phyloP scores from a whole-genome alignment of 2,888 invertebrate species.

The Vannuccia rotundouncinata region DNA sequence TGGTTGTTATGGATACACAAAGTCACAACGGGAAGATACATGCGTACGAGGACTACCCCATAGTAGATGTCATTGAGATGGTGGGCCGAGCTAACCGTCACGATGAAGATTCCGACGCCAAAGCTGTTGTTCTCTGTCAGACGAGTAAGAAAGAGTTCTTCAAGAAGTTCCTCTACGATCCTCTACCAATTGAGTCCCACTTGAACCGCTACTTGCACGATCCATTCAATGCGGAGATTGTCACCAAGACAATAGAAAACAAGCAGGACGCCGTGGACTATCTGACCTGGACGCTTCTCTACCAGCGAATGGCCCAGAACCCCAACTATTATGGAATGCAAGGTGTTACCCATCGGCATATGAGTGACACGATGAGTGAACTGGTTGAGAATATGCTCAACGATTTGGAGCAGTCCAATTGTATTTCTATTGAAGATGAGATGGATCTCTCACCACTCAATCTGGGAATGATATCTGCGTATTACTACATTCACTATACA shows the following conservation, averaged over 20 bases:
- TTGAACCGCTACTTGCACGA: conserved; percentile 94
- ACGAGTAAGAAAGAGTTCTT: conserved; percentile 91
- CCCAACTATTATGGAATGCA: conserved; percentile 98
- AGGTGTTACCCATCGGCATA: conserved; percentile 71
- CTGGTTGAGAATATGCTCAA: conserved; percentile 88
- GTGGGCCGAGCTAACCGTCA: conserved; percentile 90
- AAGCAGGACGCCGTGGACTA: conserved; percentile 99
- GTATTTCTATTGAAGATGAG: conserved; percentile 93
- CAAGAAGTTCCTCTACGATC: conserved; percentile 93
- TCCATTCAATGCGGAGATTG: conserved; percentile 98
- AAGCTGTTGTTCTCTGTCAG: conserved; percentile 92
- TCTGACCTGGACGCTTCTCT: conserved; percentile 96
- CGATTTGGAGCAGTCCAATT: conserved; percentile 90
- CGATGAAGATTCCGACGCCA: conserved; percentile 22
- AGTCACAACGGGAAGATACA: conserved; percentile 72
- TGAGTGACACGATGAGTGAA: conserved; percentile 96
- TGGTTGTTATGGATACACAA: conserved; percentile 92
- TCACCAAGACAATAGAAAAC: conserved; percentile 98
- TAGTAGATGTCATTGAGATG: conserved; percentile 95
- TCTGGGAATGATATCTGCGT: conserved; percentile 98
- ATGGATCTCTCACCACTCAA: conserved; percentile 94
- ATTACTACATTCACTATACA: conserved; percentile 98
- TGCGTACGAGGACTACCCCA: conserved; percentile 76
- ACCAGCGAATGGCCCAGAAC: conserved; percentile 90
- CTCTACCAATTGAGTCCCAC: conserved; percentile 92